Evolutionary conservation across 2,113 vertebrate species (phyloP).

Genomic region (Syngnathoides biaculeatus): DNA sequence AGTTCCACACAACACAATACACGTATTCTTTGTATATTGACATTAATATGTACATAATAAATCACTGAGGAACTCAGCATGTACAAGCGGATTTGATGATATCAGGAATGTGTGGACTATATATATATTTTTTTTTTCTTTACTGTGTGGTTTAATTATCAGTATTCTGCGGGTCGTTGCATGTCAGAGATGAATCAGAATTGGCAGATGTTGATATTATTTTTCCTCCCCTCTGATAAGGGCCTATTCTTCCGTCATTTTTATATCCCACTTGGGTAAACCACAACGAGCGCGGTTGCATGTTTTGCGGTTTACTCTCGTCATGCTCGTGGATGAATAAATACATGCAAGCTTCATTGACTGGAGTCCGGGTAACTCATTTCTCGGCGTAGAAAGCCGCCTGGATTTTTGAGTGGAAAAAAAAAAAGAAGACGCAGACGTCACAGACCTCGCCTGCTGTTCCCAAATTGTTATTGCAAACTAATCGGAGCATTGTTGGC

Average conservation of each 20-base stretch:
- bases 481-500: constrained; percentile 33
- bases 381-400: constrained; percentile 12
- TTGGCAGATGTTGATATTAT: constrained; percentile 35
- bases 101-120: background rate
- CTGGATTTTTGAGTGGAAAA: constrained; percentile 32
- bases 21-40: background rate
- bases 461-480: constrained; percentile 35
- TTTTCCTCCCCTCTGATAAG: background rate
- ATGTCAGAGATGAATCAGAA: constrained; percentile 24
- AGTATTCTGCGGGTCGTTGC: constrained; percentile 9
- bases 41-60: background rate
- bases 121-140: no score
- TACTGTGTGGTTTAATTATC: background rate
- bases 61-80: background rate
- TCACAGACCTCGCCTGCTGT: constrained; percentile 57
- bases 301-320: background rate
- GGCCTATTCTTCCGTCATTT: constrained; percentile 71
- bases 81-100: background rate
- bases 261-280: constrained; percentile 11
- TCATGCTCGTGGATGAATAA: background rate
- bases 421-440: constrained; percentile 50
- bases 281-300: background rate
- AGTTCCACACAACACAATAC: background rate
- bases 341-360: background rate
- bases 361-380: constrained; percentile 20